Evolutionary conservation across 2,888 invertebrate genomes (phyloP).

Genomic region (Dicycla oo): DNA sequence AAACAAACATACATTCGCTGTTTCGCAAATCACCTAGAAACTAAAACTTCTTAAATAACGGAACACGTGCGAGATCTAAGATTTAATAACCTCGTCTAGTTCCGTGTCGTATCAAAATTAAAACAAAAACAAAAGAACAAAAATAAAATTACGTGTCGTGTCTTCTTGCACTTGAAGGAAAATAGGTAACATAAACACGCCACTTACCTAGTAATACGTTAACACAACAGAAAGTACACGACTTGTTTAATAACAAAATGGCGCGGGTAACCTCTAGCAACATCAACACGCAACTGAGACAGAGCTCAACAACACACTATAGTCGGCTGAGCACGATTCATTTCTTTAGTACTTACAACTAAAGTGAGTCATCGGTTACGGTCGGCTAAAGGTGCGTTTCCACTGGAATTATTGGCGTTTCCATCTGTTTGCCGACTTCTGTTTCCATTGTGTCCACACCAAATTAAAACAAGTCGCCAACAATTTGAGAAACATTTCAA

Average conservation of each 20-base stretch:
- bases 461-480: neutral
- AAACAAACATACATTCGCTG: neutral
- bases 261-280: slow-evolving; percentile 55
- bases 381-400: slow-evolving; percentile 26
- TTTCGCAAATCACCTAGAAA: neutral
- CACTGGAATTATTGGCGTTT: neutral
- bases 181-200: neutral
- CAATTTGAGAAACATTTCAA: neutral
- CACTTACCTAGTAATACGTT: slow-evolving; percentile 52
- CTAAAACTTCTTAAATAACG: slow-evolving; percentile 12
- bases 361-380: slow-evolving; percentile 60
- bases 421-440: neutral
- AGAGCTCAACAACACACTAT: slow-evolving; percentile 43
- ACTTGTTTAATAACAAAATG: slow-evolving; percentile 36
- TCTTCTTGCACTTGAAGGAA: neutral
- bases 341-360: slow-evolving; percentile 57
- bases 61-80: neutral
- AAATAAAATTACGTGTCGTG: neutral
- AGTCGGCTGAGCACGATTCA: slow-evolving; percentile 56
- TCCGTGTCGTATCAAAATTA: neutral
- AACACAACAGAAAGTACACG: slow-evolving; percentile 25
- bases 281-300: slow-evolving; percentile 57
- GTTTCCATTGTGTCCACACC: neutral
- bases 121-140: slow-evolving; percentile 10
- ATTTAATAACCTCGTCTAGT: slow-evolving; percentile 33